phyloP scores from a whole-genome alignment of 1,140 invertebrate genomes.

The Sitophilus oryzae region DNA sequence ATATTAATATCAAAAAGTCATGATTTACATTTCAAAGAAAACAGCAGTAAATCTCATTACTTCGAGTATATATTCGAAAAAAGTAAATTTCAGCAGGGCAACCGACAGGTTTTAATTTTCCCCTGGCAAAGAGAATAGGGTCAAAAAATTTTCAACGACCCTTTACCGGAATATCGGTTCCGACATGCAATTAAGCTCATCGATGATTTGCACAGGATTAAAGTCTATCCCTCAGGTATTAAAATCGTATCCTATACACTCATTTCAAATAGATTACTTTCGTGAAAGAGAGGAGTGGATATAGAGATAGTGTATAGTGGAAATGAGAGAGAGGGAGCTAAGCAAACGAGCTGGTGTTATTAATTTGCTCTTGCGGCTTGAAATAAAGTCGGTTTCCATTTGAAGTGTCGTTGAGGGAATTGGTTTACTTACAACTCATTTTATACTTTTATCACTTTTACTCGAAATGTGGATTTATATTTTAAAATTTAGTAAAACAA shows the following conservation, averaged over 20 bases:
- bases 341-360: not conserved
- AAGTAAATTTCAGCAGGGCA: too few species aligned
- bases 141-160: slow-evolving; percentile 3
- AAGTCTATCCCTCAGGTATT: slow-evolving; percentile 15
- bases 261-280: slow-evolving; percentile 1
- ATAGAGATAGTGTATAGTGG: too few species aligned
- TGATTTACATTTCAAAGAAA: too few species aligned
- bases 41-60: too few species aligned
- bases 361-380: not conserved
- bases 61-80: too few species aligned
- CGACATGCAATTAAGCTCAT: slow-evolving; percentile 17
- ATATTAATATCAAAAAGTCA: too few species aligned
- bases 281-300: too few species aligned
- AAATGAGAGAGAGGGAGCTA: too few species aligned
- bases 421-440: not conserved
- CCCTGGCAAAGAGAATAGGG: not conserved
- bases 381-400: not conserved
- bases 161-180: slow-evolving; percentile 11
- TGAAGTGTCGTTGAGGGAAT: not conserved
- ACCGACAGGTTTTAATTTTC: slow-evolving; percentile 16
- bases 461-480: too few species aligned
- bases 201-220: slow-evolving; percentile 19
- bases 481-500: too few species aligned
- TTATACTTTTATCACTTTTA: too few species aligned
- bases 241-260: slow-evolving; percentile 4